phyloP scores from a whole-genome alignment of 2,113 vertebrate genomes.

The Herpetotheres cachinnans region DNA sequence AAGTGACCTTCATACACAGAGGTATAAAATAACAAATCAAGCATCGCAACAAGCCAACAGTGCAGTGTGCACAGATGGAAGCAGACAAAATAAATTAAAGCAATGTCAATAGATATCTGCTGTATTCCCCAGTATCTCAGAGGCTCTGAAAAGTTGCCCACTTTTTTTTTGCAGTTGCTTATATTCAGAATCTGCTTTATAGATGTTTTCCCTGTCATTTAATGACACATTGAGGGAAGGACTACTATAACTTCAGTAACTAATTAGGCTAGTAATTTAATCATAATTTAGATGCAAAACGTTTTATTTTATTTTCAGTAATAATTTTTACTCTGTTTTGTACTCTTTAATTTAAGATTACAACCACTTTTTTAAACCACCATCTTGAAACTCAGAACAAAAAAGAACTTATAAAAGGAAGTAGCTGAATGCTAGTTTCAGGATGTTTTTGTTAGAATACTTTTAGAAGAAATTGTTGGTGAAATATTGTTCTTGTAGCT shows the following conservation, averaged over 20 bases:
- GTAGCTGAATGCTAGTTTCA: neutral
- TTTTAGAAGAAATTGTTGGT: constrained; percentile 50
- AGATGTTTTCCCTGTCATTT: neutral
- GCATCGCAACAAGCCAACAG: neutral
- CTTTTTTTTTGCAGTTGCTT: neutral
- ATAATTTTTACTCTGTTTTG: neutral
- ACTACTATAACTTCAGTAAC: neutral
- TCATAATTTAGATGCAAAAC: neutral
- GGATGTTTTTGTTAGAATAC: constrained; percentile 58
- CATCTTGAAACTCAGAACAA: neutral
- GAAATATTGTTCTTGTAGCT: constrained; percentile 57
- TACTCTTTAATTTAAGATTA: neutral
- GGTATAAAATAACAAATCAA: constrained; percentile 49
- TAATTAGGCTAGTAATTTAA: neutral
- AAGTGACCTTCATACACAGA: neutral
- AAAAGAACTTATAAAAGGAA: neutral
- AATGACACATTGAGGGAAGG: neutral
- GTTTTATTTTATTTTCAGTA: neutral
- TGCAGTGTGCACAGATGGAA: neutral
- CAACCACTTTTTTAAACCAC: neutral
- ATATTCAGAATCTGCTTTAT: neutral
- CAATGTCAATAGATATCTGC: neutral
- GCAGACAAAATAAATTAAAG: constrained; percentile 36
- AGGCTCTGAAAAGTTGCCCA: neutral
- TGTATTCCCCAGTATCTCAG: neutral